Conservation (phyloP, 2,113 vertebrate species). For the Sebastes fasciatus region DNA sequence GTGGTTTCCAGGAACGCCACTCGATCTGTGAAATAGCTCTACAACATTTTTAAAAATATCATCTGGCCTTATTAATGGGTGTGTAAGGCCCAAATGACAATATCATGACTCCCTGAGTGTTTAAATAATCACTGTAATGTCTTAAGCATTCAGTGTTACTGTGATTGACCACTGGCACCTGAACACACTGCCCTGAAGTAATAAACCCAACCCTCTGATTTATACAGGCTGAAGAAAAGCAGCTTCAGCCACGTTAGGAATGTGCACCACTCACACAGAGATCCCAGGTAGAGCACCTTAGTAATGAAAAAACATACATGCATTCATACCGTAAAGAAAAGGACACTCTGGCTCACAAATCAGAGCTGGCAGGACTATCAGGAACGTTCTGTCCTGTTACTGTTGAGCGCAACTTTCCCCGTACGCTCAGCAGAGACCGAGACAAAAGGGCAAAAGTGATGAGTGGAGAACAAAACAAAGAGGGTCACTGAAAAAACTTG, state of each 20-base stretch:
- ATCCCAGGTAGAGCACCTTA: slow-evolving; percentile 8
- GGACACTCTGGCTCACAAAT: slow-evolving; percentile 24
- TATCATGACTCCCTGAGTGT: slow-evolving; percentile 13
- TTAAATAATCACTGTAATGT: slow-evolving; percentile 31
- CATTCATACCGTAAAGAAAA: neutral
- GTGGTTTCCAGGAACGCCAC: slow-evolving; percentile 41
- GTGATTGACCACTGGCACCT: slow-evolving; percentile 28
- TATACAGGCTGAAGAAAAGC: slow-evolving; percentile 10
- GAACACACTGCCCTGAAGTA: slow-evolving; percentile 18
- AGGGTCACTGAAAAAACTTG: neutral
- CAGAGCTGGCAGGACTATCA: slow-evolving; percentile 25
- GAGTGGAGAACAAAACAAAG: slow-evolving; percentile 20
- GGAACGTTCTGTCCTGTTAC: slow-evolving; percentile 52
- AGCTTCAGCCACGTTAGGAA: slow-evolving; percentile 37
- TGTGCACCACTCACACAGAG: slow-evolving; percentile 6
- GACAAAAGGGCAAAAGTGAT: slow-evolving; percentile 13
- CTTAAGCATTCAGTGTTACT: slow-evolving; percentile 17
- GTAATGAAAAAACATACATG: neutral
- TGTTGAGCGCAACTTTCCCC: neutral
- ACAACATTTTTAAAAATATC: slow-evolving; percentile 15
- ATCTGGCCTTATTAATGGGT: slow-evolving; percentile 24
- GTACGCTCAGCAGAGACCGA: slow-evolving; percentile 9
- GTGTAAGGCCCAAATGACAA: slow-evolving; percentile 17
- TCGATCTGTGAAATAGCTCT: neutral
- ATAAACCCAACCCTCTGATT: slow-evolving; percentile 18